Base-by-base conservation (phyloP, 2,113 vertebrate species). In the Erythrolamprus reginae region DNA sequence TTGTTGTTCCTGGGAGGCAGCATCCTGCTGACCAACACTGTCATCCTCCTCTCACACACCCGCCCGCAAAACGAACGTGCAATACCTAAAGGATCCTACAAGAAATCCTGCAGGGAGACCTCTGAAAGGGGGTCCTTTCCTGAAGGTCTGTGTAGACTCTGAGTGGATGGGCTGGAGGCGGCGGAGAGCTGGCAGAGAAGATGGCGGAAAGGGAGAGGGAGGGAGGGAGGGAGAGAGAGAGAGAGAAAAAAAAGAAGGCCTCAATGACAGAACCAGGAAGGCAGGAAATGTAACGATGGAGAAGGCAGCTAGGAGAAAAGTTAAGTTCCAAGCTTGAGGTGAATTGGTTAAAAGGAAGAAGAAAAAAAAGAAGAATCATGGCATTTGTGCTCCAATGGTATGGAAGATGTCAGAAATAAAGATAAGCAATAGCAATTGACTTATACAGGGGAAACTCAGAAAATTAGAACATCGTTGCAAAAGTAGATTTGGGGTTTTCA, bases 61-160 rank as follows among this genome's bases (percentile, higher is more conserved):
- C 55, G 21, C 12, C 70, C 87, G 56, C 90, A 21, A 53, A 91
- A 77, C 42, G 26, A 55, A 38, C 82, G 94, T 97, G 98, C 97
- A 98, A 98, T 99, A 99, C 98, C 99, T 99, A 99, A 98, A 98
- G 97, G 97, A 98, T 97, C 98, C 98, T 99, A 99, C 98, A 99
- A 99, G 99, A 99, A 99, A 98, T 99, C 99, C 98, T 99, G 99
- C 98, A 99, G 98, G 98, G 99, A 99, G 97, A 99, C 98, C 97
- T 99, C 98, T 98, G 98, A 98, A 99, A 99, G 99, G 94, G 98
- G 99, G 96, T 99, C 99, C 98, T 99, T 98, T 98, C 98, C 99
- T 96, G 99, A 98, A 96, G 98, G 98, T 98, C 98, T 98, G 98
- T 98, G 99, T 98, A 99, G 98, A 98, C 99, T 99, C 98, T 99